These are phyloP conservation scores for Myotis yumanensis DNA, from an alignment of 2,113 vertebrate genomes.

Conservation along the genomic window DNA sequence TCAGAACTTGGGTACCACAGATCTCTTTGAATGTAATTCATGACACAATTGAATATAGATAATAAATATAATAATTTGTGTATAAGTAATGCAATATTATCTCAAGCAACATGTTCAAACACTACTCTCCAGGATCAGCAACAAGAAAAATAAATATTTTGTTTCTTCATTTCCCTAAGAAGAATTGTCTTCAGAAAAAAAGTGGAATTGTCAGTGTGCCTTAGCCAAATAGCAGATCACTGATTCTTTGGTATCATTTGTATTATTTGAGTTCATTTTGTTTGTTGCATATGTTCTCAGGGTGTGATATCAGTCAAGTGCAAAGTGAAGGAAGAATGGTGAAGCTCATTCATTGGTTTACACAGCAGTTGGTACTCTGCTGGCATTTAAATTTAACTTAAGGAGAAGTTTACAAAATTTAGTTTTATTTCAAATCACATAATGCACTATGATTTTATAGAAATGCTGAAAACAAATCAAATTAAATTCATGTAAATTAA, in stretches of 20 bases:
- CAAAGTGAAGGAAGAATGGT: conserved; percentile 82
- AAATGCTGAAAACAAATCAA: conserved; percentile 81
- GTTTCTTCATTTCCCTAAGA: background rate
- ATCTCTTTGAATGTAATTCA: background rate
- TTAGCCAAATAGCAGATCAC: conserved; percentile 43
- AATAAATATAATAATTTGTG: background rate
- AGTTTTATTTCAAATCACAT: conserved; percentile 81
- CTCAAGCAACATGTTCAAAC: background rate
- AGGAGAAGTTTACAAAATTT: conserved; percentile 83
- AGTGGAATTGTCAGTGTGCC: background rate
- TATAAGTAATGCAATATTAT: background rate
- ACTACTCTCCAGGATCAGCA: background rate
- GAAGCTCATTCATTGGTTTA: conserved; percentile 86
- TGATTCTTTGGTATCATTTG: conserved; percentile 47
- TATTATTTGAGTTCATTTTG: conserved; percentile 58
- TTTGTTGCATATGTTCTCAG: conserved; percentile 76
- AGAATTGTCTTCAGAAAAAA: conserved; percentile 7
- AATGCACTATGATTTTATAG: conserved; percentile 77
- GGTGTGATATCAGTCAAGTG: conserved; percentile 76
- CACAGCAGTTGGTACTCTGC: conserved; percentile 85
- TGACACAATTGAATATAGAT: background rate
- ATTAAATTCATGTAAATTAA: conserved; percentile 81
- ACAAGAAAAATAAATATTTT: background rate
- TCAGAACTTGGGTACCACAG: background rate
- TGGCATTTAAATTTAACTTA: conserved; percentile 84